phyloP scores from a whole-genome alignment of 2,888 invertebrate genomes.

The Callyntrura sp. region DNA sequence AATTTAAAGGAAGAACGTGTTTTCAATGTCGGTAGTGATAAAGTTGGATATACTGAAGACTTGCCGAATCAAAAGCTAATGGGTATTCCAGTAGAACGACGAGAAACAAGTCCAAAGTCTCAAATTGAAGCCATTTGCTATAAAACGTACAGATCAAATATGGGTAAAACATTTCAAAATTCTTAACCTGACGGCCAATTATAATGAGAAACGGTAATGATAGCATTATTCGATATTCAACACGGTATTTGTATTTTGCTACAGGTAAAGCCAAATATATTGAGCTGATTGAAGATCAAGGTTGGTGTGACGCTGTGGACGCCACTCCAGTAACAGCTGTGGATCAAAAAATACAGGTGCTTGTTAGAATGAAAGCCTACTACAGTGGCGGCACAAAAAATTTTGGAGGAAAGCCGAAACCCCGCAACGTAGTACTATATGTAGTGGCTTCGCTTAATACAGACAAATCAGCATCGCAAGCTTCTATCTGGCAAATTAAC shows the following conservation, averaged over 20 bases:
- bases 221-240: too few species aligned
- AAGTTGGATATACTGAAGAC: slow-evolving; percentile 29
- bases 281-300: slow-evolving; percentile 32
- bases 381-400: slow-evolving; percentile 43
- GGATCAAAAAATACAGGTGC: slow-evolving; percentile 70
- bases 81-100: slow-evolving; percentile 32
- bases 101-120: slow-evolving; percentile 59
- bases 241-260: background rate
- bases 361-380: slow-evolving; percentile 79
- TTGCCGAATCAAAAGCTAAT: slow-evolving; percentile 52
- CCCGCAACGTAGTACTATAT: slow-evolving; percentile 41
- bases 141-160: slow-evolving; percentile 60
- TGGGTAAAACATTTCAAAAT: slow-evolving; percentile 43
- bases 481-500: slow-evolving; percentile 69
- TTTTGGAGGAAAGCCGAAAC: background rate
- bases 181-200: too few species aligned
- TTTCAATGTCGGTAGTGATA: slow-evolving; percentile 66
- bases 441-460: slow-evolving; percentile 43
- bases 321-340: slow-evolving; percentile 71
- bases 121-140: slow-evolving; percentile 68
- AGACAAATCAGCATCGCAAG: background rate
- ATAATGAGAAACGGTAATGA: too few species aligned
- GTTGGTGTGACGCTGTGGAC: slow-evolving; percentile 76
- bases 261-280: background rate
- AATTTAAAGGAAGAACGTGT: slow-evolving; percentile 51